Percentiles rank a stretch among this genome's conserved stretches.
Conservation (phyloP, 2,888 invertebrate genomes). For the Nebria salina region DNA sequence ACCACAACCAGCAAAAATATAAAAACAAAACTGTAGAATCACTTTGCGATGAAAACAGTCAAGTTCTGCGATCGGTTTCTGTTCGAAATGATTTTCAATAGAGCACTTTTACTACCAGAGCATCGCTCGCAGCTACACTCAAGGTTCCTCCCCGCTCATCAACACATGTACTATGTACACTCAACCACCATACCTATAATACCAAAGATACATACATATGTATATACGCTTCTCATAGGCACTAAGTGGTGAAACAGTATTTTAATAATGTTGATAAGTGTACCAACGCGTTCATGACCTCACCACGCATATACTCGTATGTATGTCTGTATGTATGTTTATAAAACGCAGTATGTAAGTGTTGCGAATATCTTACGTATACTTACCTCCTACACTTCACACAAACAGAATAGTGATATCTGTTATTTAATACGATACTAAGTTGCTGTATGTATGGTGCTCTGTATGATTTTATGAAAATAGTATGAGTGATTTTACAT, state of each 20-base stretch:
- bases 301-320: conserved; percentile 24
- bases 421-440: conserved; percentile 16
- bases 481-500: background rate
- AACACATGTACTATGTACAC: background rate
- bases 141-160: background rate
- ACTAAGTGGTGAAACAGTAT: no score
- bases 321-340: background rate
- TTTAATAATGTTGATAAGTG: background rate
- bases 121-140: background rate
- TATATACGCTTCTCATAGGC: background rate
- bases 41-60: conserved; percentile 4
- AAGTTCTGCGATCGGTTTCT: conserved; percentile 14
- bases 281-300: conserved; percentile 20
- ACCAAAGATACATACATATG: background rate
- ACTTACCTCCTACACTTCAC: conserved; percentile 25
- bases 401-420: conserved; percentile 21
- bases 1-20: background rate
- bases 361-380: background rate
- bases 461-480: background rate
- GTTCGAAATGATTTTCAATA: conserved; percentile 18
- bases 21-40: background rate
- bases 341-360: background rate
- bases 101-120: conserved; percentile 23
- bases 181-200: background rate
- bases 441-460: background rate